Evolutionary conservation across 2,888 invertebrate species (phyloP).

Genomic region (Belgica antarctica): DNA sequence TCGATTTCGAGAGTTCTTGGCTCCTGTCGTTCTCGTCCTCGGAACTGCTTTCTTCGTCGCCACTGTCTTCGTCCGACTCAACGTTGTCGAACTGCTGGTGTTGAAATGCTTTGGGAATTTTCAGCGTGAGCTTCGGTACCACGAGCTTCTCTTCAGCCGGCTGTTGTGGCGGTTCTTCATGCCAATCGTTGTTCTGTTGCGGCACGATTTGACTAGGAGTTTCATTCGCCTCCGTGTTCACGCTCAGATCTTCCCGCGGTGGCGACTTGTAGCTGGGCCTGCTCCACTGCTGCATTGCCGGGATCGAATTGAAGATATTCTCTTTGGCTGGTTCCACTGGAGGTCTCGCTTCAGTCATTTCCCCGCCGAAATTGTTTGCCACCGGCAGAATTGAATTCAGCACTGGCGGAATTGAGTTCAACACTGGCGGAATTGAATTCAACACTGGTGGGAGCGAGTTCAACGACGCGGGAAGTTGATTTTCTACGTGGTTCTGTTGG

Average conservation of each 20-base stretch:
- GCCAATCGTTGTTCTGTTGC: neutral
- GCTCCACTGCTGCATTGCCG: conserved; percentile 14
- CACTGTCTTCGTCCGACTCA: conserved; percentile 52
- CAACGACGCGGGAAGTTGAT: neutral
- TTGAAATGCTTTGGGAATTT: conserved; percentile 62
- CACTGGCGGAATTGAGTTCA: neutral
- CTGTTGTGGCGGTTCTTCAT: neutral
- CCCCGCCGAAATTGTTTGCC: too few species aligned
- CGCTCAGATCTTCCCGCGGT: neutral
- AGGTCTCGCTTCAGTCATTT: neutral
- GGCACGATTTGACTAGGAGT: conserved; percentile 22
- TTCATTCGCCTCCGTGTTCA: neutral
- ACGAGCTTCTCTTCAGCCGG: conserved; percentile 46
- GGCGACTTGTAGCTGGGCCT: neutral
- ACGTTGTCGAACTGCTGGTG: conserved; percentile 50
- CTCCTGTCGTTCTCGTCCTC: conserved; percentile 43
- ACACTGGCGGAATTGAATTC: conserved; percentile 16
- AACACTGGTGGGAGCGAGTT: neutral
- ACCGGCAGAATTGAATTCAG: too few species aligned
- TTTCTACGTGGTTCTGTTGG: neutral
- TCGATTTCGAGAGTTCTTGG: neutral
- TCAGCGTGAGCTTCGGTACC: conserved; percentile 68
- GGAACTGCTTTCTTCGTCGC: conserved; percentile 48
- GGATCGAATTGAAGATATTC: conserved; percentile 9
- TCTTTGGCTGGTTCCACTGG: conserved; percentile 23